Evolutionary conservation across 2,888 invertebrate genomes (phyloP).

Genomic region (Diaprepes abbreviatus): DNA sequence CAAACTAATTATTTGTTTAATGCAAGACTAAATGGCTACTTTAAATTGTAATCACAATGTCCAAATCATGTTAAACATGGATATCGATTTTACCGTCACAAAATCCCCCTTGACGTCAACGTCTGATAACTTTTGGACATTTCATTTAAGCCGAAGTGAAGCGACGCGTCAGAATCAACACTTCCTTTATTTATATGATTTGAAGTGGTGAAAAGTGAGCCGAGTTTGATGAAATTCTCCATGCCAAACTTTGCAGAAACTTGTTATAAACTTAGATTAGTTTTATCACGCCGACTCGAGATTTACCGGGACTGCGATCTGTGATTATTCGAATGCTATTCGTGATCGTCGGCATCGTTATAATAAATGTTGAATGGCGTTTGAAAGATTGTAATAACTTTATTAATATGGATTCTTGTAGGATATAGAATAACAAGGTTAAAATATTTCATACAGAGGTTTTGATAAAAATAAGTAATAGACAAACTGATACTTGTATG

Average conservation of each 20-base stretch:
- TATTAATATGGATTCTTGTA: background rate
- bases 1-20: background rate
- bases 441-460: no score
- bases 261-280: constrained; percentile 52
- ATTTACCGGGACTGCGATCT: constrained; percentile 34
- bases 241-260: constrained; percentile 44
- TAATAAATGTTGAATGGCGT: constrained; percentile 29
- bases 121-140: constrained; percentile 33
- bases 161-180: constrained; percentile 44
- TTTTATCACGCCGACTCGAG: constrained; percentile 43
- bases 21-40: background rate
- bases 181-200: constrained; percentile 48
- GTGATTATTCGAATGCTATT: constrained; percentile 41
- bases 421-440: background rate
- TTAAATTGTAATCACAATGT: background rate
- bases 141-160: constrained; percentile 28
- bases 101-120: constrained; percentile 10
- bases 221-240: constrained; percentile 38
- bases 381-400: constrained; percentile 1
- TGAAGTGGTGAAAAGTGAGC: constrained; percentile 47
- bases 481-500: no score
- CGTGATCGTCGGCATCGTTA: constrained; percentile 31
- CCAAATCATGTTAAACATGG: background rate
- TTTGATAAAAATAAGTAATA: no score
- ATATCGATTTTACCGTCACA: constrained; percentile 6